Base-by-base conservation (phyloP, 1,140 invertebrate genomes). In the Wiebesia pumilae region DNA sequence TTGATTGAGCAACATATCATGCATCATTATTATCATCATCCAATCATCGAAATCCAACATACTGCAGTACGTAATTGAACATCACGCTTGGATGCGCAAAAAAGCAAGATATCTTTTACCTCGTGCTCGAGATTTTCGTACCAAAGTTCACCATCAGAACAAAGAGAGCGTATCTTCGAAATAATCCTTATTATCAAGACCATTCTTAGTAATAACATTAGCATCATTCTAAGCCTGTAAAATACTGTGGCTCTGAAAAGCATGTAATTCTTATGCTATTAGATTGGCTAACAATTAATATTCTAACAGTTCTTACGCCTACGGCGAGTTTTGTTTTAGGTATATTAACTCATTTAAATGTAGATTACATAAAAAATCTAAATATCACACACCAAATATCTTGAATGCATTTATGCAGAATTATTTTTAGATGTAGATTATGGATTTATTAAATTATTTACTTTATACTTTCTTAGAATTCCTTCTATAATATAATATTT, bases 261-360 rank as follows among this genome's bases (percentile, higher is more conserved):
- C n/a, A n/a, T 84, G 84, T 83, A 43, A 77, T 43, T 77, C 27
- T 6, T 47, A 77, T 27, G 14, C 73, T 30, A 40, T 47, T 77
- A 33, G 35, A 69, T 69, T 35, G 67, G 30, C 67, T 0, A 69
- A 69, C 67, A 69, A 69, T 69, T 69, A 14, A 6, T 69, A 69
- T 69, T 69, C 30, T 35, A 69, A 6, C 62, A 65, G 24, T 35
- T 69, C 30, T 69, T 69, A 6, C 30, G 30, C 30, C 35, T 16
- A 69, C 30, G 3, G 4, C 35, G 12, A 33, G 30, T 35, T 69
- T 69, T 69, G 67, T 69, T 69, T 69, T 67, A 30, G 24, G 65
- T 4, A 1, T 30, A 30, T 67, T 35, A 10, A 69, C 16, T 7
- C 9, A 12, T 30, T 69, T 69, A 35, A 69, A 35, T 30, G 30